Percentiles rank a stretch among this genome's conserved stretches.
Conservation (phyloP, 1,140 invertebrate species). For the Bombus waltoni region DNA sequence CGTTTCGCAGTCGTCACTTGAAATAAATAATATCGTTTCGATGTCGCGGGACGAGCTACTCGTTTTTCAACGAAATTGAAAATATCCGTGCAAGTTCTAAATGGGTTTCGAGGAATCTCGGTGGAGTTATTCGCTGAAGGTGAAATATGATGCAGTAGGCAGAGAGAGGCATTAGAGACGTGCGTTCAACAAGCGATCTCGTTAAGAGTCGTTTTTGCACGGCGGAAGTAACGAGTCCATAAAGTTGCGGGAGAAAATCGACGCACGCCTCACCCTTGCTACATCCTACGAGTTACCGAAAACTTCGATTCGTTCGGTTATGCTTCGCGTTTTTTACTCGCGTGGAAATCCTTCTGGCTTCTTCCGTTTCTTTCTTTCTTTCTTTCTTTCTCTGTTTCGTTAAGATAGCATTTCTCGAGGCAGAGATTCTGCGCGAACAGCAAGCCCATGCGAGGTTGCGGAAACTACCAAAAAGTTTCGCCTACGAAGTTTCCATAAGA, state of each 20-base stretch:
- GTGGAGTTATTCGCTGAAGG: slow-evolving; percentile 11
- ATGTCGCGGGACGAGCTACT: not conserved
- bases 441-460: slow-evolving; percentile 41
- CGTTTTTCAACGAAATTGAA: not conserved
- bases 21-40: not conserved
- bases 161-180: slow-evolving; percentile 24
- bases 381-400: slow-evolving; percentile 31
- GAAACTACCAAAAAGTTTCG: slow-evolving; percentile 62
- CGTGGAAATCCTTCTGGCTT: slow-evolving; percentile 36
- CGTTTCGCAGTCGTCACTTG: not conserved
- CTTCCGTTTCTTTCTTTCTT: slow-evolving; percentile 38
- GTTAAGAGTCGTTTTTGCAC: slow-evolving; percentile 45
- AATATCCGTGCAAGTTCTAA: slow-evolving; percentile 27
- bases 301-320: slow-evolving; percentile 38
- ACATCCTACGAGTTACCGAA: slow-evolving; percentile 41
- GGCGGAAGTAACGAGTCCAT: slow-evolving; percentile 44
- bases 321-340: not conserved
- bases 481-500: slow-evolving; percentile 57
- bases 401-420: slow-evolving; percentile 48
- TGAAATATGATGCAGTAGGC: slow-evolving; percentile 45
- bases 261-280: not conserved
- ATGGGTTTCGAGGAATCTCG: slow-evolving; percentile 41
- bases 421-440: slow-evolving; percentile 28
- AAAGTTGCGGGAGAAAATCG: slow-evolving; percentile 41
- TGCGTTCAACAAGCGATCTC: slow-evolving; percentile 52